phyloP scores from a whole-genome alignment of 2,797 vertebrate genomes.

The Pseudochirops corinnae region DNA sequence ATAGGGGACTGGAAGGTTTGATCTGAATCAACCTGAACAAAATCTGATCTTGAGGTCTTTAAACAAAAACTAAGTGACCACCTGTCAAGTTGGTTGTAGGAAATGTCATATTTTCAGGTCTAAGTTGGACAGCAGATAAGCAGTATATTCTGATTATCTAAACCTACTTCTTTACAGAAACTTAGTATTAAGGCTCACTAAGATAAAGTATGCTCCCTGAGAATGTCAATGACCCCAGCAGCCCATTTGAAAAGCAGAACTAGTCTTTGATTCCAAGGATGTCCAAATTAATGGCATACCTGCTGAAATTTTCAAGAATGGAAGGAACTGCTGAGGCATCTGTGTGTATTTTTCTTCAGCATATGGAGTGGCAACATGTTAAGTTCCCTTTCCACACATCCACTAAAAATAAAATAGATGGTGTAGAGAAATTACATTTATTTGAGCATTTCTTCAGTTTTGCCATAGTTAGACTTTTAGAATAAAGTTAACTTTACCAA shows the following conservation, averaged over 20 bases:
- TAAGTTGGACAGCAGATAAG: not conserved
- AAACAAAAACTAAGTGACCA: not conserved
- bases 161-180: not conserved
- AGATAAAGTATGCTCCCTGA: not conserved
- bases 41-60: not conserved
- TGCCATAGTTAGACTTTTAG: not conserved
- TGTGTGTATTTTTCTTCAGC: slow-evolving; percentile 6
- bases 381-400: slow-evolving; percentile 10
- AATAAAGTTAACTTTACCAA: not conserved
- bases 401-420: slow-evolving; percentile 11
- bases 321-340: not conserved
- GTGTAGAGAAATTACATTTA: not conserved
- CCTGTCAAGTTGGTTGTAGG: not conserved
- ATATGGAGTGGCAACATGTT: slow-evolving; percentile 8
- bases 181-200: not conserved
- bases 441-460: not conserved
- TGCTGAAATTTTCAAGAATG: not conserved
- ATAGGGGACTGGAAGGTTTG: not conserved
- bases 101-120: not conserved
- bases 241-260: not conserved
- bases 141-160: not conserved
- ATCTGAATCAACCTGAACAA: not conserved
- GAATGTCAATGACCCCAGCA: not conserved
- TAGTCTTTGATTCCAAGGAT: not conserved
- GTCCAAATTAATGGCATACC: not conserved